Evolutionary conservation across 2,113 vertebrate species (phyloP).

Genomic region (Lasiurus cinereus): DNA sequence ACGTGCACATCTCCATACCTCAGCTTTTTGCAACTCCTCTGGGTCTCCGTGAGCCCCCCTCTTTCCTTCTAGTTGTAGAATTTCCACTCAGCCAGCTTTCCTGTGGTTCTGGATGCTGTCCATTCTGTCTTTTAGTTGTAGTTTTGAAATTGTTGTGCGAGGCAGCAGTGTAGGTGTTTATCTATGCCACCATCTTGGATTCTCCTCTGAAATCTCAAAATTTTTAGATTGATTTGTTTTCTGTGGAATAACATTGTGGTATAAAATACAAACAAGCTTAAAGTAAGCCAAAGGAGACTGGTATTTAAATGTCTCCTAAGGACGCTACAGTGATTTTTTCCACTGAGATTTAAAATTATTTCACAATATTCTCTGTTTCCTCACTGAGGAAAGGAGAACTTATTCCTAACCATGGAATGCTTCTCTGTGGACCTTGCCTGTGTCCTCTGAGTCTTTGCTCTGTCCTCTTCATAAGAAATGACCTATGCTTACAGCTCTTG

Average conservation of each 20-base stretch:
- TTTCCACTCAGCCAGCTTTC: too few species aligned
- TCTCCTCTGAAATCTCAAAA: neutral
- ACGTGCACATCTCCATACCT: too few species aligned
- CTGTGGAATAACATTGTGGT: neutral
- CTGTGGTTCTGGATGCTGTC: too few species aligned
- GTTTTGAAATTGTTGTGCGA: too few species aligned
- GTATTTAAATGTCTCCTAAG: neutral
- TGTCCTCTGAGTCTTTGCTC: neutral
- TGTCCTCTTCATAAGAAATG: neutral
- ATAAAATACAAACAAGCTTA: neutral
- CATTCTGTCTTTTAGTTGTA: too few species aligned
- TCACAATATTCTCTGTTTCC: neutral
- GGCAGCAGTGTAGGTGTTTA: too few species aligned
- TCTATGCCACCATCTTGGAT: too few species aligned
- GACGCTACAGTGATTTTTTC: neutral
- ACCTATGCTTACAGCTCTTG: neutral
- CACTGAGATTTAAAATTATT: neutral
- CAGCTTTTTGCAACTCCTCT: too few species aligned
- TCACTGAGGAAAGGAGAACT: neutral
- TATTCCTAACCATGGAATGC: too few species aligned
- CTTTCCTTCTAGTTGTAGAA: too few species aligned
- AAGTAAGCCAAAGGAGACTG: neutral
- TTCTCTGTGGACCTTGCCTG: neutral
- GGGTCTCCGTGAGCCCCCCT: too few species aligned
- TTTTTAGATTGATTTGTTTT: neutral